These are phyloP conservation scores for Macrosiphum euphorbiae DNA, from an alignment of 2,888 invertebrate genomes.

Conservation along the genomic window DNA sequence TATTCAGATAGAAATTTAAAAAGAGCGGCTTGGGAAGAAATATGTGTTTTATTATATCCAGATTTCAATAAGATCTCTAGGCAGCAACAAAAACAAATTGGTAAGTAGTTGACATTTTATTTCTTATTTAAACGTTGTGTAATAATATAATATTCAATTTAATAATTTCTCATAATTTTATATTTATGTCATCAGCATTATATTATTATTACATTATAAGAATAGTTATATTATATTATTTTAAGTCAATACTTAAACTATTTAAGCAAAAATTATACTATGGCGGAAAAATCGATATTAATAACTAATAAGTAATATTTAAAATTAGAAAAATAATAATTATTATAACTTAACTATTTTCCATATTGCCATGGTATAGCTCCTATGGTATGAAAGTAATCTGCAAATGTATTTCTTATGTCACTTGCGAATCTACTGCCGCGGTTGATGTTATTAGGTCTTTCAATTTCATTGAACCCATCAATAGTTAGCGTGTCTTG, in stretches of 20 bases:
- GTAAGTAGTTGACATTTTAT: neutral
- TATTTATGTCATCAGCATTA: too few species aligned
- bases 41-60: neutral
- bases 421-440: neutral
- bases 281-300: neutral
- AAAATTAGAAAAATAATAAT: neutral
- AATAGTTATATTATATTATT: too few species aligned
- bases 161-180: neutral
- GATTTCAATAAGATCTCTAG: neutral
- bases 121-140: neutral
- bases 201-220: too few species aligned
- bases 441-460: conserved; percentile 14
- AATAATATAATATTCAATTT: neutral
- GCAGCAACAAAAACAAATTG: conserved; percentile 6
- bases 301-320: neutral
- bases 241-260: too few species aligned
- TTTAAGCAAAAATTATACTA: neutral
- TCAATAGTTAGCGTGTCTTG: conserved; percentile 47
- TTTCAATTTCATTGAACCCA: conserved; percentile 55
- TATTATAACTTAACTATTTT: neutral
- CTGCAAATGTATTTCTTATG: neutral
- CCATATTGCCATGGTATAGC: conserved; percentile 42
- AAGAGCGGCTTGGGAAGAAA: conserved; percentile 42
- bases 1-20: conserved; percentile 26
- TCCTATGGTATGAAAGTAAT: neutral